A percentile compares a stretch with the other conserved stretches of the same genome.
These are phyloP conservation scores for Amia ocellicauda DNA, from an alignment of 2,113 vertebrate genomes.

Conservation along the genomic window DNA sequence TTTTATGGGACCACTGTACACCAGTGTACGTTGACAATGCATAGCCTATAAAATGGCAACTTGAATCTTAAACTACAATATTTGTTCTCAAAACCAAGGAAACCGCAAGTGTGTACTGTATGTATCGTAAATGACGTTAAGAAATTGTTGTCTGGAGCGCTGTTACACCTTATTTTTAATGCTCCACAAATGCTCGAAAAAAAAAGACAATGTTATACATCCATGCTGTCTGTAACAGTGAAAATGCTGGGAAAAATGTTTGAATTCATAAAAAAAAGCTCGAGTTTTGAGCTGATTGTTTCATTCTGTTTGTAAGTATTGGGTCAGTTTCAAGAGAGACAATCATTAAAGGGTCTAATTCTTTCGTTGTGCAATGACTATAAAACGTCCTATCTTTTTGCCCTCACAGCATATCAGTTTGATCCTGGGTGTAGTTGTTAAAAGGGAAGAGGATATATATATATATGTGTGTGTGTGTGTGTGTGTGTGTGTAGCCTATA, in stretches of 20 bases:
- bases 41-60: constrained; percentile 29
- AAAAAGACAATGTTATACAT: constrained; percentile 29
- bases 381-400: too few relatives aligned
- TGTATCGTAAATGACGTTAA: constrained; percentile 46
- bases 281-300: constrained; percentile 38
- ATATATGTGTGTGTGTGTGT: too few relatives aligned
- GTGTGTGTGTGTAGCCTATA: too few relatives aligned
- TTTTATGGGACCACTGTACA: constrained; percentile 39
- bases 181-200: constrained; percentile 38
- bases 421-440: too few relatives aligned
- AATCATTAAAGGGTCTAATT: constrained; percentile 59
- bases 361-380: too few relatives aligned
- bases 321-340: constrained; percentile 52
- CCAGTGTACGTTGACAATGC: constrained; percentile 37
- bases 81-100: neutral
- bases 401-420: too few relatives aligned
- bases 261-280: constrained; percentile 32
- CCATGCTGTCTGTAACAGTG: constrained; percentile 54
- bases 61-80: constrained; percentile 36
- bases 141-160: constrained; percentile 46
- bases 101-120: constrained; percentile 44
- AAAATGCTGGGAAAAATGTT: constrained; percentile 30
- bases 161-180: constrained; percentile 50
- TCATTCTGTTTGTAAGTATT: constrained; percentile 50
- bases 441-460: too few relatives aligned